These are phyloP conservation scores for Alectura lathami DNA, from an alignment of 2,113 vertebrate genomes.

Conservation along the genomic window DNA sequence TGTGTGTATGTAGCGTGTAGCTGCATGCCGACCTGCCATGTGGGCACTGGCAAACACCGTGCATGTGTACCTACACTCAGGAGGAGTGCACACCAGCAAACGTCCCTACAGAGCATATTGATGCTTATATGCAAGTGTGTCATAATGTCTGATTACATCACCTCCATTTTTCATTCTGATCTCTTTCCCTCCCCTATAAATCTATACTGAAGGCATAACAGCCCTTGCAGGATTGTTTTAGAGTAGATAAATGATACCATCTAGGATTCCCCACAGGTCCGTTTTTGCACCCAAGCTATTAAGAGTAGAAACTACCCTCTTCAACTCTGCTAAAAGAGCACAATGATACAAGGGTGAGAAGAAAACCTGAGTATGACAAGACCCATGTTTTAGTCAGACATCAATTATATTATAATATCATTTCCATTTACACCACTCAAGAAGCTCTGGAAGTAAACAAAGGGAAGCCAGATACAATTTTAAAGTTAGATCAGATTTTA, in stretches of 20 bases:
- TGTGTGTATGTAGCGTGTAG: accelerated
- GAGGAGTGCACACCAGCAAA: background rate
- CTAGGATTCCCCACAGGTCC: background rate
- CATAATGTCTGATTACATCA: background rate
- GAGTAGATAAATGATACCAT: background rate
- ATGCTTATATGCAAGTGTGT: background rate
- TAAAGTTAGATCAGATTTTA: background rate
- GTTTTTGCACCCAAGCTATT: background rate
- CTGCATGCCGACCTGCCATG: background rate
- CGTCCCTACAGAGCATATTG: background rate
- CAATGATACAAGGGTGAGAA: background rate
- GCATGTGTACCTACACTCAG: accelerated
- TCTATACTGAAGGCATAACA: background rate
- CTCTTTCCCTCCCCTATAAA: background rate
- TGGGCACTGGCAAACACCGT: background rate
- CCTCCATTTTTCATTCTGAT: background rate
- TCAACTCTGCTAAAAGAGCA: background rate
- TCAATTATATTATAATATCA: background rate
- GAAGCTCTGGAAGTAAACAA: background rate
- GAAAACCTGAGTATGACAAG: background rate
- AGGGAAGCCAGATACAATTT: background rate
- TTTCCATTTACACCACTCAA: background rate
- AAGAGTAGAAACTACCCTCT: background rate
- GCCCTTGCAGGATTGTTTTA: background rate
- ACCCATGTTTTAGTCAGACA: background rate